These are phyloP conservation scores for Clitarchus hookeri DNA, from an alignment of 2,888 invertebrate genomes.

Conservation along the genomic window DNA sequence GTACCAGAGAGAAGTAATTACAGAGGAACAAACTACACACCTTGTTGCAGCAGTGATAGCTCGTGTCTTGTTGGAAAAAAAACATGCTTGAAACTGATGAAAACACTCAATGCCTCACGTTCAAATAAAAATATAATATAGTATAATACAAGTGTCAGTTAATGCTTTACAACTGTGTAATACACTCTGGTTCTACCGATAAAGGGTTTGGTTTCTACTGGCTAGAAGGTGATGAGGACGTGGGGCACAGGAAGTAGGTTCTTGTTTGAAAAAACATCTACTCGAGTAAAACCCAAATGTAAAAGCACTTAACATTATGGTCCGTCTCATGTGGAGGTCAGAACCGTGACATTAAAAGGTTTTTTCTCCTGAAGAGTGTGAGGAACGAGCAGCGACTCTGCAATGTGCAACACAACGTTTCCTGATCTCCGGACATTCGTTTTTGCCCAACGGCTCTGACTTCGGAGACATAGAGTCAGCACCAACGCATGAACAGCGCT, in stretches of 20 bases:
- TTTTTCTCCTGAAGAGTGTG: neutral
- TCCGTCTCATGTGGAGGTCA: neutral
- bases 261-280: neutral
- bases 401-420: neutral
- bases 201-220: neutral
- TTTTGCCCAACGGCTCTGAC: neutral
- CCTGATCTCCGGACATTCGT: neutral
- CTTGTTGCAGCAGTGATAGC: too few relatives aligned
- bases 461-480: neutral
- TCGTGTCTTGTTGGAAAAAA: too few relatives aligned
- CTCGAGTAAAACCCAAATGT: neutral
- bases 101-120: neutral
- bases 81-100: too few relatives aligned
- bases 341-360: neutral
- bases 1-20: neutral
- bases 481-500: neutral
- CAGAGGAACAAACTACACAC: neutral
- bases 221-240: neutral
- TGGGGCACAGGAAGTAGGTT: neutral
- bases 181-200: neutral
- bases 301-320: neutral
- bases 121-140: neutral
- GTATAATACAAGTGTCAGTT: too few relatives aligned
- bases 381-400: neutral
- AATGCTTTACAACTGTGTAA: neutral